Evolutionary conservation across 2,797 vertebrate species (phyloP), one percentile per base, ranked within the genome.

Genomic region (Oryzias dopingdopingensis): DNA sequence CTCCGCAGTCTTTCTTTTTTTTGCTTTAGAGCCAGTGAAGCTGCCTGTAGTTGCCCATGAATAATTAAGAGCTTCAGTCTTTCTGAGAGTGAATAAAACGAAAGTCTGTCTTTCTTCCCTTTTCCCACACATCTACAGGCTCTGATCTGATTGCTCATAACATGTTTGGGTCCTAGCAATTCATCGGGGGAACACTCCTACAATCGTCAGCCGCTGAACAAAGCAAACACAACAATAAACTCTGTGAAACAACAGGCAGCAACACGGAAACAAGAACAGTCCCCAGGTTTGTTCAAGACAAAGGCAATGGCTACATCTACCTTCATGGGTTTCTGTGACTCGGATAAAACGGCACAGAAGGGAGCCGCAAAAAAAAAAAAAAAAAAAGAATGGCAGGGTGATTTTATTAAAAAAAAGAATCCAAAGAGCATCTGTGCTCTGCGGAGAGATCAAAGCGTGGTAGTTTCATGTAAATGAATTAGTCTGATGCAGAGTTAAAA

Each of bases 31-130:
- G 81, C 83, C 78, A 80, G 80, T 74, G 66, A 71, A 86, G 81
- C 83, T 62, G 84, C 85, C 82, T 82, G 84, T 88, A 82, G 79
- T 84, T 82, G 72, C 81, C 82, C 70, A 88, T 90, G 86, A 89
- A 89, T 90, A 88, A 90, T 90, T 89, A 86, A 90, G 76, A 71
- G 66, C 74, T 78, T 65, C 47, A 62, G 76, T 83, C 83, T 88
- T 80, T 83, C 64, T 55, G 65, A 81, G 79, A 79, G 71, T 71
- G 77, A 86, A 85, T 75, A 86, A 80, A 81, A 83, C 77, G 84
- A 83, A 84, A 87, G 83, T 75, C 68, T 61, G 70, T 59, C 52
- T 79, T 84, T 84, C 78, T 81, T 81, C 65, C 66, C 53, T 52
- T 81, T 70, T 80, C 66, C 65, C 54, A 53, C 71, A 85, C 72